Evolutionary conservation across 2,888 invertebrate genomes (phyloP), one percentile per base, ranked within the genome.

Genomic region (Cryptophagus acutangulus): DNA sequence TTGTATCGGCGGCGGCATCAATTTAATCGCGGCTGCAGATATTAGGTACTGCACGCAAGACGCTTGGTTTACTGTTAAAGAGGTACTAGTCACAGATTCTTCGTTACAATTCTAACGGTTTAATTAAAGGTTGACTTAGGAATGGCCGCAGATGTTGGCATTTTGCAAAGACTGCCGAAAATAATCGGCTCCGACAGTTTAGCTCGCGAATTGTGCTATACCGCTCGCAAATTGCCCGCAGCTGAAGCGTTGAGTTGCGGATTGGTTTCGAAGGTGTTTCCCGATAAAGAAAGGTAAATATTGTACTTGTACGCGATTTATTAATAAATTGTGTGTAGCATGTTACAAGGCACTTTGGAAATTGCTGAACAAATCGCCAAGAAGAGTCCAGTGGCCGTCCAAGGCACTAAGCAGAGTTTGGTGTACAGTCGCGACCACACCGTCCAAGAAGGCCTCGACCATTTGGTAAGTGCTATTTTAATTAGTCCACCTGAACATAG

Each of bases 81-180:
- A 95, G 72, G 78, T 77, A 48, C 46, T 40, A 38, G 18, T 8
- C 17, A 4, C 6, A 26, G 13, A 29, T 29, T 17, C 18, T 26
- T 13, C 8, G 15, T 34, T 13, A 5, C 12, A 20, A 6, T 8
- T 20, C 20, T 20, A 20, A 20, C 15, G 29, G 6, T 40, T 33
- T 12, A n/a, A n/a, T n/a, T n/a, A 12, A 40, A 67, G 67, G 79
- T 84, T 0, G 81, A 81, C 24, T 73, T 84, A 38, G 97, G 97
- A 0, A 73, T 99, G 69, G 93, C 96, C 2, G 93, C 97, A 2
- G 99, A 99, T 72, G 88, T 97, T 0, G 99, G 99, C 0, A 84
- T 87, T 0, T 70, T 99, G 25, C 97, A 97, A 66, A 78, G 96
- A 46, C 70, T 99, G 10, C 96, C 96, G 1, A 94, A 90, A 73